Conservation (phyloP, 2,113 vertebrate genomes). For the Puma concolor region DNA sequence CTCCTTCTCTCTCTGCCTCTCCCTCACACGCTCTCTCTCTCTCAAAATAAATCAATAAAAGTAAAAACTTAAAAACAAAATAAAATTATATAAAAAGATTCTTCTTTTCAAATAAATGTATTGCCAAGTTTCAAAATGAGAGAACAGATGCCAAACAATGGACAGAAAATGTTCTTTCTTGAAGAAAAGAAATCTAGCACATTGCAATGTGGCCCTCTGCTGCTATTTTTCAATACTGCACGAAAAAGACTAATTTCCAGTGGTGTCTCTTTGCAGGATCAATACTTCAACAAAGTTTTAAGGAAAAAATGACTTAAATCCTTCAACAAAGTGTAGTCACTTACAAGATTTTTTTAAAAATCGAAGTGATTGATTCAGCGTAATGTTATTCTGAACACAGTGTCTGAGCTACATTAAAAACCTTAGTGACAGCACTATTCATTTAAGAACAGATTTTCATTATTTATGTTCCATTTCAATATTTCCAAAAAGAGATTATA, state of each 20-base stretch:
- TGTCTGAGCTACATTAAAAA: constrained; percentile 36
- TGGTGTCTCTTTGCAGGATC: neutral
- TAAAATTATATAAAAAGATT: too few species aligned
- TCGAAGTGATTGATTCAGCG: constrained; percentile 25
- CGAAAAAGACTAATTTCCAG: neutral
- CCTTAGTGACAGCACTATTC: constrained; percentile 42
- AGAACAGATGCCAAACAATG: constrained; percentile 7
- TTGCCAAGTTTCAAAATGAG: constrained; percentile 27
- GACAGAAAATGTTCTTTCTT: neutral
- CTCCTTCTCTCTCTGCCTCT: too few species aligned
- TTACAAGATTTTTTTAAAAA: constrained; percentile 20
- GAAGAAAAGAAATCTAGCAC: neutral
- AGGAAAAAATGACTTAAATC: neutral
- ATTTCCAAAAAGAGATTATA: constrained; percentile 42
- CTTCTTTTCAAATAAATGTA: neutral
- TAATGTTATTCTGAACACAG: constrained; percentile 32
- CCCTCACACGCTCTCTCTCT: too few species aligned
- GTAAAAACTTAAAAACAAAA: too few species aligned
- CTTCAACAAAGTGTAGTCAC: constrained; percentile 9
- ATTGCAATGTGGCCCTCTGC: constrained; percentile 51
- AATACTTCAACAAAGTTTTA: neutral
- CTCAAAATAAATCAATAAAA: too few species aligned
- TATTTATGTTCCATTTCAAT: constrained; percentile 24
- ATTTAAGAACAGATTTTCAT: constrained; percentile 57
- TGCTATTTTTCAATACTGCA: neutral